Evolutionary conservation across 1,140 invertebrate species (phyloP).

Genomic region (Calliopsis andreniformis): DNA sequence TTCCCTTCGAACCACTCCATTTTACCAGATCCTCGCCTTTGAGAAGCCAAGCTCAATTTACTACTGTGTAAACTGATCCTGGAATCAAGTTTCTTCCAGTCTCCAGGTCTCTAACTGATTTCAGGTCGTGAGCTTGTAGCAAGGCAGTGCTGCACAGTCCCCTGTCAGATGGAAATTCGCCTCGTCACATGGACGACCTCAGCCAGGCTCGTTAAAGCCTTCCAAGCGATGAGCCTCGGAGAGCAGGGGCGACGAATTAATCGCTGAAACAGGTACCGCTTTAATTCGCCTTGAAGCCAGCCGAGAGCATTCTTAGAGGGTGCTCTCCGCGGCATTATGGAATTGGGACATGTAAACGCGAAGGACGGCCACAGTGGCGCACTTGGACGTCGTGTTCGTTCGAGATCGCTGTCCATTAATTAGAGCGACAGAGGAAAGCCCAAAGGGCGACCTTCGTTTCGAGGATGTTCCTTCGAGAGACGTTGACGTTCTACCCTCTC

Average conservation of each 20-base stretch:
- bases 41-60: too few species aligned
- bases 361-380: conserved; percentile 28
- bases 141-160: too few species aligned
- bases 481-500: conserved; percentile 1
- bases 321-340: conserved; percentile 45
- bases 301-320: conserved; percentile 37
- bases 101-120: too few species aligned
- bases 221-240: background rate
- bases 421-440: conserved; percentile 25
- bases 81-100: too few species aligned
- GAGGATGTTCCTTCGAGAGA: conserved; percentile 28
- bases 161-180: background rate
- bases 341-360: conserved; percentile 54
- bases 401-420: conserved; percentile 39
- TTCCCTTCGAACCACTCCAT: too few species aligned
- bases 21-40: too few species aligned
- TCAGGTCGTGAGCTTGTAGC: too few species aligned
- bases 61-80: too few species aligned
- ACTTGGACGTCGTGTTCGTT: conserved; percentile 22
- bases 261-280: conserved; percentile 22
- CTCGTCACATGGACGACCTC: background rate
- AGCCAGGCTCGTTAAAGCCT: background rate
- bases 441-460: conserved; percentile 27
- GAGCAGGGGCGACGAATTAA: conserved; percentile 26
- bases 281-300: conserved; percentile 27